phyloP scores from a whole-genome alignment of 2,888 invertebrate genomes.

The Synergus japonicus region DNA sequence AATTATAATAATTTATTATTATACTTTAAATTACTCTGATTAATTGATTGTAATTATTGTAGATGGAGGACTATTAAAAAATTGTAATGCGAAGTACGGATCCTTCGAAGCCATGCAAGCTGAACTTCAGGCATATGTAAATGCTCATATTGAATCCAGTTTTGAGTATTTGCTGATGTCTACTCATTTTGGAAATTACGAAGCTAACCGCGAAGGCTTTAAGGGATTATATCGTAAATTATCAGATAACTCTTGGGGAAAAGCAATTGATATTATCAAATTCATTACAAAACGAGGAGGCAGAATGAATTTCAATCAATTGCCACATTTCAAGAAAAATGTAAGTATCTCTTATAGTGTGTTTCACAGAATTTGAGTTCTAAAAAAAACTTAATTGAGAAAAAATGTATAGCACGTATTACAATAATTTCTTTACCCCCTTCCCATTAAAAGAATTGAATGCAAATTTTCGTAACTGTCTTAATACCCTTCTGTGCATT shows the following conservation, averaged over 20 bases:
- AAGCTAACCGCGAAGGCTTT: constrained; percentile 87
- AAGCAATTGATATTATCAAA: constrained; percentile 87
- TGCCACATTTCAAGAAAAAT: constrained; percentile 63
- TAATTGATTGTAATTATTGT: constrained; percentile 45
- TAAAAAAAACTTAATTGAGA: not conserved
- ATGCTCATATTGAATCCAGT: constrained; percentile 84
- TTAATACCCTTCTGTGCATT: not conserved
- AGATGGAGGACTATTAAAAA: constrained; percentile 63
- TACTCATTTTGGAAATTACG: constrained; percentile 87
- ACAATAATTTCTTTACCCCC: no score
- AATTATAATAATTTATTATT: constrained; percentile 45
- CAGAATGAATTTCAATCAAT: constrained; percentile 79
- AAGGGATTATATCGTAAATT: constrained; percentile 85
- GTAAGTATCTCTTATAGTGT: constrained; percentile 56
- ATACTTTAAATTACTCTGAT: not conserved
- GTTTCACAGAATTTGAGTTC: not conserved
- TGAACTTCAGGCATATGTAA: constrained; percentile 80
- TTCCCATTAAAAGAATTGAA: not conserved
- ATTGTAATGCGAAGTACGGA: constrained; percentile 84
- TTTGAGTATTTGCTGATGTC: constrained; percentile 87
- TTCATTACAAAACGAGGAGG: constrained; percentile 87
- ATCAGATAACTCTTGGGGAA: constrained; percentile 87
- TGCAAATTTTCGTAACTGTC: not conserved
- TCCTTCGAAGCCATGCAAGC: constrained; percentile 79
- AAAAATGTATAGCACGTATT: no score